A percentile compares a stretch with the other conserved stretches of the same genome.
These are phyloP conservation scores for Cynaeus angustus DNA, from an alignment of 2,888 invertebrate genomes.

Conservation along the genomic window DNA sequence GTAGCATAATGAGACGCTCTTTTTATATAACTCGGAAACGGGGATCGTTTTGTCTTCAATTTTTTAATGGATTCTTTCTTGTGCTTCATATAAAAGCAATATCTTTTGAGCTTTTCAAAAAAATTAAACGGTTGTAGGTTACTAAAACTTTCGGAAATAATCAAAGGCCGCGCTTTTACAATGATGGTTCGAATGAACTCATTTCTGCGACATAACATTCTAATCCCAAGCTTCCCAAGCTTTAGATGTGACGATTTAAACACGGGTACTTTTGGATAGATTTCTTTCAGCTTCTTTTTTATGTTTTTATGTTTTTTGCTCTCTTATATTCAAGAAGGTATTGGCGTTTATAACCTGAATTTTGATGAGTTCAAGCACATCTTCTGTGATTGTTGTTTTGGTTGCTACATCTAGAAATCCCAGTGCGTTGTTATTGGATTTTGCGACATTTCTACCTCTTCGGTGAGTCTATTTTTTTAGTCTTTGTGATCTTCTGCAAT, in stretches of 20 bases:
- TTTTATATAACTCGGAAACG: conserved; percentile 77
- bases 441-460: too few relatives aligned
- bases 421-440: too few relatives aligned
- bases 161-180: conserved; percentile 76
- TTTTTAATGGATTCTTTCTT: conserved; percentile 75
- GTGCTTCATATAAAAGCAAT: conserved; percentile 75
- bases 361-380: conserved; percentile 63
- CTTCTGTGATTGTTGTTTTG: too few relatives aligned
- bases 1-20: conserved; percentile 74
- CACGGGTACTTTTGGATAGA: conserved; percentile 64
- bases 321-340: conserved; percentile 62
- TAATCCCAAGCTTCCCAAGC: conserved; percentile 76
- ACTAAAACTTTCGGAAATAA: conserved; percentile 72
- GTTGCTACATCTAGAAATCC: too few relatives aligned
- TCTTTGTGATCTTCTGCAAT: too few relatives aligned
- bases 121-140: conserved; percentile 76
- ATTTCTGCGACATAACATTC: conserved; percentile 72
- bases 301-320: conserved; percentile 63
- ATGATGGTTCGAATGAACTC: conserved; percentile 78
- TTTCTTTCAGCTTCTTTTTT: conserved; percentile 60
- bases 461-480: too few relatives aligned
- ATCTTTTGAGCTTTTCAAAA: conserved; percentile 78
- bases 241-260: conserved; percentile 66
- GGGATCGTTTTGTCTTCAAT: conserved; percentile 77
- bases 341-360: conserved; percentile 61